Evolutionary conservation across 2,797 vertebrate species (phyloP), one percentile per base, ranked within the genome.

Genomic region (Clarias pachynema): DNA sequence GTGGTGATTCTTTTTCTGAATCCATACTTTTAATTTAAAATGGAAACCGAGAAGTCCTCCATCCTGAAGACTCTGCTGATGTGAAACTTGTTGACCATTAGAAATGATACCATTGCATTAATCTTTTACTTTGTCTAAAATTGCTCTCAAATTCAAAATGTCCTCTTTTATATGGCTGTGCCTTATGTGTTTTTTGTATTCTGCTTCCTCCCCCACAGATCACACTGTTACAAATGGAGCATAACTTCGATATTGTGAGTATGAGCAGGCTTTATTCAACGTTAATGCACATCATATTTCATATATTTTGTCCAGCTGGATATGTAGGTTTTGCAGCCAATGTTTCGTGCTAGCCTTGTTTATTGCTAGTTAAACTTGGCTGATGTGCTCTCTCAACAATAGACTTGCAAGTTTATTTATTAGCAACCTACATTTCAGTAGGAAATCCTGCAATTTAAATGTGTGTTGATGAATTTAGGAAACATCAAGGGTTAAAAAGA

Each of bases 231-330:
- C 98, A 99, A 93, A 99, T 99, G 98, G 98, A 99, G 91, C 98
- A 99, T 95, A 99, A 99, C 92, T 99, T 99, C 91, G 98, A 99
- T 93, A 99, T 99, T 95, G 98, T 99, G 94, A 99, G 98, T 98
- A 93, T 88, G 18, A 85, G 29, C 2, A 16, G 1, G 7, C 14
- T 66, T 62, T 44, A 72, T 77, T 53, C 29, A 29, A 26, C 22
- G 7, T 31, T 57, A 22, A 9, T 5, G 16, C 44, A 10, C 68
- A 74, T 10, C n/a, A 26, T 3, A 53, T 53, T 73, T 26, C 70
- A 49, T 53, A 22, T 18, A n/a, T 40, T 22, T 70, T 24, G 34
- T 40, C 2, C 20, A 40, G 65, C 29, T 66, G 5, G 16, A 1
- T 44, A 14, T 72, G 24, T 70, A 24, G 3, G 20, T 4, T 20